Conservation (phyloP, 2,888 invertebrate species). For the Cantharis flavilabris region DNA sequence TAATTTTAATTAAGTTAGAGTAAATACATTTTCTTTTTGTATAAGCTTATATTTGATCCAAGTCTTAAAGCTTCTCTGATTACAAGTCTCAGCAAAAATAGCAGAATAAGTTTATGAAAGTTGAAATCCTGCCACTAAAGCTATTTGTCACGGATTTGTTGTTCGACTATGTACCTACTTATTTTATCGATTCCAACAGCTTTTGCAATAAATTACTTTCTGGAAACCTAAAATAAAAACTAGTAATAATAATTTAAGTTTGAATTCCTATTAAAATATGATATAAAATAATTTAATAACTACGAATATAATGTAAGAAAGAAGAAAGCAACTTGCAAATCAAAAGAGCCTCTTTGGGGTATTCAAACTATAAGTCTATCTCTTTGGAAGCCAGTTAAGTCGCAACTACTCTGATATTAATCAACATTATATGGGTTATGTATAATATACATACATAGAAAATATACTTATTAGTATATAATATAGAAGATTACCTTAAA, state of each 20-base stretch:
- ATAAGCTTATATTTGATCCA: neutral
- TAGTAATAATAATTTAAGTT: neutral
- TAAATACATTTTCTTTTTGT: neutral
- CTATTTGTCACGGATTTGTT: neutral
- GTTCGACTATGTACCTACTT: neutral
- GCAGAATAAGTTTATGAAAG: neutral
- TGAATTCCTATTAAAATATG: neutral
- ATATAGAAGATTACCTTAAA: neutral
- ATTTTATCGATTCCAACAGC: neutral
- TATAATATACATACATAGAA: too few species aligned
- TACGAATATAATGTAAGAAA: too few species aligned
- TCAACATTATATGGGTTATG: neutral
- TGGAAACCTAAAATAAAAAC: neutral
- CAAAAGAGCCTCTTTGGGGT: neutral
- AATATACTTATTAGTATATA: too few species aligned
- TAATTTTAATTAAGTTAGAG: neutral
- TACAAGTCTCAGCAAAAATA: neutral
- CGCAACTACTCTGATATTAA: neutral
- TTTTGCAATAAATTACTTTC: neutral
- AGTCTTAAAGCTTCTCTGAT: neutral
- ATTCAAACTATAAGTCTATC: neutral
- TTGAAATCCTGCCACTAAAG: neutral
- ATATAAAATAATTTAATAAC: neutral
- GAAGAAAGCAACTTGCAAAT: too few species aligned
- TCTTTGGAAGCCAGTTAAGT: neutral